A percentile compares a stretch with the other conserved stretches of the same genome.
Evolutionary conservation across 2,888 invertebrate species (phyloP).

Genomic region (Caradrina kadenii): DNA sequence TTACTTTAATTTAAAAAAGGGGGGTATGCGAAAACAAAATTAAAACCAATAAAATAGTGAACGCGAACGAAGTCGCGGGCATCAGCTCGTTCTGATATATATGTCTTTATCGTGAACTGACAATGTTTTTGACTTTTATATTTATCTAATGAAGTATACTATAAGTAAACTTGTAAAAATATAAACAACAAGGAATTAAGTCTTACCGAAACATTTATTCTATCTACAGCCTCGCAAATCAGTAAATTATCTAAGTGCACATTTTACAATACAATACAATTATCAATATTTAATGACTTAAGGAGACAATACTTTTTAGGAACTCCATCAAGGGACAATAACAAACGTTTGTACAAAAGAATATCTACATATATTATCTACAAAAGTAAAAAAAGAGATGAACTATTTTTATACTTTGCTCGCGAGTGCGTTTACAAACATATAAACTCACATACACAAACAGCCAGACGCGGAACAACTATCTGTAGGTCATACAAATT

Average conservation of each 20-base stretch:
- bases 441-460: background rate
- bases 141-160: no score
- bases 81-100: no score
- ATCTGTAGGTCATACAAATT: background rate
- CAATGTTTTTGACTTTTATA: no score
- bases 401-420: no score
- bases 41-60: no score
- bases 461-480: background rate
- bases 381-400: no score
- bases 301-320: slow-evolving; percentile 18
- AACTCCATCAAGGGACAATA: slow-evolving; percentile 5
- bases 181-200: background rate
- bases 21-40: no score
- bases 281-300: slow-evolving; percentile 1
- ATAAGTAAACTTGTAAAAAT: no score
- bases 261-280: background rate
- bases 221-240: background rate
- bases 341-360: slow-evolving; percentile 1
- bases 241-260: background rate
- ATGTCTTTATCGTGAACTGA: no score
- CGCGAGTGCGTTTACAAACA: background rate
- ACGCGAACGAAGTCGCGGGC: no score
- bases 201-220: background rate
- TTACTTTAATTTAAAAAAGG: no score
- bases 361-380: background rate